These are phyloP conservation scores for Drosophila biarmipes DNA, from an alignment of 1,140 invertebrate genomes.

Conservation along the genomic window DNA sequence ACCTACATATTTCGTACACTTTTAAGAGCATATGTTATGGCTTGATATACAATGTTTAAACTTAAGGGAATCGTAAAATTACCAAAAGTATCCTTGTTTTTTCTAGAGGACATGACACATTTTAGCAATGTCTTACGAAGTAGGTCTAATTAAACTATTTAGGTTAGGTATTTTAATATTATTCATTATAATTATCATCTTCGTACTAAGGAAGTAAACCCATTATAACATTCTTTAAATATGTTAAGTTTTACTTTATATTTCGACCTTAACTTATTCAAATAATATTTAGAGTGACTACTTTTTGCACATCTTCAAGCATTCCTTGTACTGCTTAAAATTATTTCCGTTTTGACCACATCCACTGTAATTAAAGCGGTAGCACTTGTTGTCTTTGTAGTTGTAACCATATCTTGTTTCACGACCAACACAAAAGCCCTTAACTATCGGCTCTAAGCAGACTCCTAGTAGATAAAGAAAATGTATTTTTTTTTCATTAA, in stretches of 20 bases:
- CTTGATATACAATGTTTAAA: background rate
- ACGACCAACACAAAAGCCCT: background rate
- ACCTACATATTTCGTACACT: too few species aligned
- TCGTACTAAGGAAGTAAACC: too few species aligned
- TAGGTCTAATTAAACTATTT: too few species aligned
- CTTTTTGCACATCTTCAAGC: background rate
- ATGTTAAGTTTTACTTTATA: too few species aligned
- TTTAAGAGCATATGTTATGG: too few species aligned
- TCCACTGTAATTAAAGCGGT: background rate
- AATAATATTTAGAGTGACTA: too few species aligned
- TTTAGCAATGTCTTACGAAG: too few species aligned
- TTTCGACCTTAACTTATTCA: too few species aligned
- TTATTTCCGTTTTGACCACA: background rate
- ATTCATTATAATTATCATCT: too few species aligned
- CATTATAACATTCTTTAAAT: too few species aligned
- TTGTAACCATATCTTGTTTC: background rate
- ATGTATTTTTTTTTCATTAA: too few species aligned
- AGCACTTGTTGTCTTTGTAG: background rate
- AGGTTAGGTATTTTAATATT: too few species aligned
- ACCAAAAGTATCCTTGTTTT: constrained; percentile 3
- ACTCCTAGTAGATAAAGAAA: background rate
- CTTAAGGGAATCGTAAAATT: constrained; percentile 16
- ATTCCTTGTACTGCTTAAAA: background rate
- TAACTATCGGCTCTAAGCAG: background rate
- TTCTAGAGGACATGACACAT: background rate